Conservation (phyloP, 2,888 invertebrate species). For the Dolichomitus sp. region DNA sequence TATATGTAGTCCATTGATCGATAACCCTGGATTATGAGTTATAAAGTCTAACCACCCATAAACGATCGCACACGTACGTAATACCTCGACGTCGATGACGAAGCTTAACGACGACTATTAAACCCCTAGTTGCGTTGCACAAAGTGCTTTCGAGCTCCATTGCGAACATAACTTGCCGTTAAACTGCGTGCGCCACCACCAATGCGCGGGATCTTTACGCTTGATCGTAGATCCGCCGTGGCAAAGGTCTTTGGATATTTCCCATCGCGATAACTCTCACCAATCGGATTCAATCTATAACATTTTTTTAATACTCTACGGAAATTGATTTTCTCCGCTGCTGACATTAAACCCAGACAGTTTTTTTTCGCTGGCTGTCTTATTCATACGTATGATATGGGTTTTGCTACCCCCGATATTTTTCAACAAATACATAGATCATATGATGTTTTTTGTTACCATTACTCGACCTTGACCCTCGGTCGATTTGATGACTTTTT, state of each 20-base stretch:
- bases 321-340: constrained; percentile 39
- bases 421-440: constrained; percentile 48
- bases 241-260: constrained; percentile 27
- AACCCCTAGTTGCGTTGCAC: constrained; percentile 40
- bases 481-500: constrained; percentile 44
- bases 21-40: constrained; percentile 44
- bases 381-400: neutral
- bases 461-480: constrained; percentile 58
- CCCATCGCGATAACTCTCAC: constrained; percentile 15
- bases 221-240: constrained; percentile 50
- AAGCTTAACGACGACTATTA: constrained; percentile 62
- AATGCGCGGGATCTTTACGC: constrained; percentile 55
- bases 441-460: constrained; percentile 29
- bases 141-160: constrained; percentile 49
- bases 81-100: constrained; percentile 46
- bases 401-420: constrained; percentile 9
- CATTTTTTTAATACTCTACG: constrained; percentile 12
- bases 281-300: constrained; percentile 19
- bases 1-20: constrained; percentile 38
- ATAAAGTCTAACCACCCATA: constrained; percentile 60
- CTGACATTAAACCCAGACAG: neutral
- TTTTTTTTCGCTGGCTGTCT: neutral
- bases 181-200: constrained; percentile 22
- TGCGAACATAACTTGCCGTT: constrained; percentile 41
- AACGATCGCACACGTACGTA: constrained; percentile 43